Conservation (phyloP, 2,797 vertebrate genomes). For the Poliocrania exsul region DNA sequence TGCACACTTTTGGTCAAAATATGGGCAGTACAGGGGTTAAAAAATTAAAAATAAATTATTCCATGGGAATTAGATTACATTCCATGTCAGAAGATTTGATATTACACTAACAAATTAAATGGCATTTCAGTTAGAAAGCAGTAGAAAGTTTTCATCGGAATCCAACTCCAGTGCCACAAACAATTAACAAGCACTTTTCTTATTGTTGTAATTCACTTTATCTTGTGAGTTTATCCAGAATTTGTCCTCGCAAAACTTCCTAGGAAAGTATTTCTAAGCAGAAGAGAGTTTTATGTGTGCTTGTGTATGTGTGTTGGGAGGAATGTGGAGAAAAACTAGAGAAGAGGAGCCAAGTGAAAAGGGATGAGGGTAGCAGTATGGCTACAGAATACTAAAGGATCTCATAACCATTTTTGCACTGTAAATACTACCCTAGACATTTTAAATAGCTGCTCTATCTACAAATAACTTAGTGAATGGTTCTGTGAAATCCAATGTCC, state of each 20-base stretch:
- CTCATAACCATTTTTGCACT: not conserved
- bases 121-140: not conserved
- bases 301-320: not conserved
- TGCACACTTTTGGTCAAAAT: not conserved
- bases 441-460: not conserved
- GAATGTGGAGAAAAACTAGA: not conserved
- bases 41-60: not conserved
- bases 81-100: not conserved
- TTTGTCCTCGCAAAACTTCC: accelerated
- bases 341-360: not conserved
- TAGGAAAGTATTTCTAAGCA: not conserved
- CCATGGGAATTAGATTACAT: not conserved
- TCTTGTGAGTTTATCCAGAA: not conserved
- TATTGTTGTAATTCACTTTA: not conserved
- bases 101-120: not conserved
- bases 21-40: not conserved
- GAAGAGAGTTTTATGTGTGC: not conserved
- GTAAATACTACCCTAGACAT: not conserved
- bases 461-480: not conserved
- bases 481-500: not conserved
- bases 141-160: not conserved
- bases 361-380: not conserved
- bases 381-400: not conserved
- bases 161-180: not conserved
- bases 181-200: not conserved